Percentiles rank a stretch among this genome's conserved stretches.
phyloP scores from a whole-genome alignment of 1,140 invertebrate species.

The Microplitis mediator region DNA sequence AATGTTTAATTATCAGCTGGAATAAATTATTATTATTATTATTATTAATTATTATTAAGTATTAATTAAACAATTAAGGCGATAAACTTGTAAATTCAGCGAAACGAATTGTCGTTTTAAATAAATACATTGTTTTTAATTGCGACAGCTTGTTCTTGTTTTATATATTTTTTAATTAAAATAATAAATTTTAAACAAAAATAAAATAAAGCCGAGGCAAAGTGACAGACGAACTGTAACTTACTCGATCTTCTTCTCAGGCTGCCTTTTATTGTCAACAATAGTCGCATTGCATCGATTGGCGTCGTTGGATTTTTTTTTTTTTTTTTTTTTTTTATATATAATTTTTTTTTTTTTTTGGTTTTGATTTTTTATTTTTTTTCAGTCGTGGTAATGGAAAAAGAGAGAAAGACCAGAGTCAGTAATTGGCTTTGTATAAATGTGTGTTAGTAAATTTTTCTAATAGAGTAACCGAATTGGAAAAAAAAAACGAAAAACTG shows the following conservation, averaged over 20 bases:
- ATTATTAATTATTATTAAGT: too few relatives aligned
- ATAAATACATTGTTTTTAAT: too few relatives aligned
- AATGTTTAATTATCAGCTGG: too few relatives aligned
- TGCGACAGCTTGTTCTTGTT: not conserved
- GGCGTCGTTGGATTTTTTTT: conserved; percentile 49
- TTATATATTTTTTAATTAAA: not conserved
- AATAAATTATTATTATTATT: too few relatives aligned
- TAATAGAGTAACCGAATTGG: not conserved
- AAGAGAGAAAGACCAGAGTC: conserved; percentile 53
- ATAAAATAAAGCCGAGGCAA: conserved; percentile 13
- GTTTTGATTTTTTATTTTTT: conserved; percentile 9
- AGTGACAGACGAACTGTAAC: conserved; percentile 39
- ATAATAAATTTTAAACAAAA: too few relatives aligned
- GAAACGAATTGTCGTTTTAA: too few relatives aligned
- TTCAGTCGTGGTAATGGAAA: conserved; percentile 37
- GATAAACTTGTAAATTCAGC: too few relatives aligned
- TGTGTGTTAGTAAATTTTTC: not conserved
- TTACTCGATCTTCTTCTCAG: conserved; percentile 63
- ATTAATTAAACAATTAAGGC: too few relatives aligned
- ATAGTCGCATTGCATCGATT: conserved; percentile 55
- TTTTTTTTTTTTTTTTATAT: conserved; percentile 49
- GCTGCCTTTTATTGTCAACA: conserved; percentile 59
- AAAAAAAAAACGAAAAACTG: too few relatives aligned
- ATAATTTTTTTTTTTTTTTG: conserved; percentile 46
- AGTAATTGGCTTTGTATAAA: conserved; percentile 43